Evolutionary conservation across 1,140 invertebrate species (phyloP).

Genomic region (Harpegnathos saltator): DNA sequence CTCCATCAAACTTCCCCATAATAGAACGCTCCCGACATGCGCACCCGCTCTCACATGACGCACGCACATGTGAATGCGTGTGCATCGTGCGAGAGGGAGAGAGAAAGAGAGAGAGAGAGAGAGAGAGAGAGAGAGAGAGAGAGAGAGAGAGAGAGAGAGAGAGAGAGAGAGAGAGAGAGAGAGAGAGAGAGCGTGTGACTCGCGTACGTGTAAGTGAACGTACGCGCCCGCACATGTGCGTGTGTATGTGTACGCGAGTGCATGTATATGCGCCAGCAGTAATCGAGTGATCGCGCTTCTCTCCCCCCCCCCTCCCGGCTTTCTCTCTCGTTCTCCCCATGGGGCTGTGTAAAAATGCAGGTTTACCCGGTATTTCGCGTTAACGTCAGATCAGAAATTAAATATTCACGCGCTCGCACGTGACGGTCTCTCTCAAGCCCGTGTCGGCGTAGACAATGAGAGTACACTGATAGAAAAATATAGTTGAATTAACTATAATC

Average conservation of each 20-base stretch:
- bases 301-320: constrained; percentile 44
- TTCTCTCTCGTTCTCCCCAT: constrained; percentile 50
- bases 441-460: background rate
- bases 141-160: no score
- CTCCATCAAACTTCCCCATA: constrained; percentile 70
- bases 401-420: constrained; percentile 21
- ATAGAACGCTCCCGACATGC: constrained; percentile 72
- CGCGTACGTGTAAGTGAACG: background rate
- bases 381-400: constrained; percentile 21
- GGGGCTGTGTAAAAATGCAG: constrained; percentile 39
- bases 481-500: no score
- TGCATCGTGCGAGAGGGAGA: constrained; percentile 45
- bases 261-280: background rate
- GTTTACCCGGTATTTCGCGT: constrained; percentile 27
- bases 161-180: no score
- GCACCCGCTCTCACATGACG: constrained; percentile 72
- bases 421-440: background rate
- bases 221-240: background rate
- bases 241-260: background rate
- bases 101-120: no score
- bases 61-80: constrained; percentile 58
- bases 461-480: no score
- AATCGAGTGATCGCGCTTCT: constrained; percentile 47
- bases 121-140: no score
- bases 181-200: constrained; percentile 37